Base-by-base conservation (phyloP, 2,888 invertebrate species). In the Cosmorhoe ocellata region DNA sequence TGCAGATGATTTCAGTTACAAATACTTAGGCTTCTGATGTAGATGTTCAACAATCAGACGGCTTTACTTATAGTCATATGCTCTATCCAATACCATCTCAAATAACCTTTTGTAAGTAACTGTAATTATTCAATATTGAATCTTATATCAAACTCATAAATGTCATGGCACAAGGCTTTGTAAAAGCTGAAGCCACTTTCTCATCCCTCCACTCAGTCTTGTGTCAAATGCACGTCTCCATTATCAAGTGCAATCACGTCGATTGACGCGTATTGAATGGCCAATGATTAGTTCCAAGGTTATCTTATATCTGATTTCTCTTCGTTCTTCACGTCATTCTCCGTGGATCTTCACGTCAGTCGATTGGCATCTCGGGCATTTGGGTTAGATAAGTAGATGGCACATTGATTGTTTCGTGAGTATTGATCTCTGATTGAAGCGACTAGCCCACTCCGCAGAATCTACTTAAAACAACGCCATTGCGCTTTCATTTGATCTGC, bases 261-360 rank as follows among this genome's bases (percentile, higher is more conserved):
- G 37, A 59, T 54, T 51, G 61, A 66, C 69, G 61, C 66, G 45
- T 51, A 51, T 50, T 65, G 66, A 68, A 65, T 68, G 51, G 33
- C 49, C 57, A 61, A 54, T 64, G 59, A 60, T 60, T 61, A 56
- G 56, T 61, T 68, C 61, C 58, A 61, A 60, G 63, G 63, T 61
- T 63, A 64, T 62, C 63, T 56, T 37, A 41, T 43, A 63, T 67
- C 59, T 65, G 64, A 71, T 74, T 75, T 71, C 68, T 63, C 69
- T 61, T 51, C 61, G 67, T 65, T 67, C 65, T 57, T 68, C 66
- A 37, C 42, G 44, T 53, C 48, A 53, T 43, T 48, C 47, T 34
- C 30, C 76, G 79, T 79, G 79, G 73, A 81, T 82, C 82, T 85
- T 78, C 78, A 75, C 75, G 77, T 85, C 85, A 80, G 74, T 80